Evolutionary conservation across 2,797 vertebrate genomes (phyloP), one percentile per base, ranked within the genome.

Genomic region (Siniperca undulata): DNA sequence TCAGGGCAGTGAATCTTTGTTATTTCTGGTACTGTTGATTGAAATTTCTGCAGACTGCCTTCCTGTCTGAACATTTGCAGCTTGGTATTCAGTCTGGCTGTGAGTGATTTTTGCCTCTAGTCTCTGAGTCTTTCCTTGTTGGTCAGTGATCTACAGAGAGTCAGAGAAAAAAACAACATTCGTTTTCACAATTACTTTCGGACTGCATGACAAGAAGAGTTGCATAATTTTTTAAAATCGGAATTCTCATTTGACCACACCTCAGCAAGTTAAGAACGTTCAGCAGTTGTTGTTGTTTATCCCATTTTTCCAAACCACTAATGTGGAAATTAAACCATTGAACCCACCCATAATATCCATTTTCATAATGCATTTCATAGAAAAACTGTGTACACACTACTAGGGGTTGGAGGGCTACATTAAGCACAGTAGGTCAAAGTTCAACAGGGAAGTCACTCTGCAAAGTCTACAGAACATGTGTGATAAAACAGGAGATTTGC

Each of bases 1-100:
- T 82, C 27, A 24, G 16, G 19, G 66, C 52, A 52, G 52, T 38
- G 46, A 70, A 42, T 53, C 27, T 17, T 74, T 71, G n/a, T 83
- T 58, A 13, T 60, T 70, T 50, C n/a, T 50, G 58, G 3, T 56
- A 12, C 22, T 66, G 38, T 13, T 44, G 48, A 64, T 20, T 19
- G 36, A 50, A 56, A 50, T 59, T 1, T 36, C 17, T 34, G 17
- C 22, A 27, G 16, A 60, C 12, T n/a, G 42, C 5, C 48, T 20
- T 27, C 5, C n/a, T 60, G 27, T 82, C 36, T 7, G 30, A 30
- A 61, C 19, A 30, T 61, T 10, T 64, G 16, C 70, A 64, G 40
- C 42, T 46, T 40, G 34, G 22, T 6, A 11, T 53, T 66, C 17
- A 16, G 20, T 38, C 22, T 65, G 20, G 14, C 17, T 36, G n/a